phyloP scores from a whole-genome alignment of 2,888 invertebrate genomes.

The Alloplasta piceator region DNA sequence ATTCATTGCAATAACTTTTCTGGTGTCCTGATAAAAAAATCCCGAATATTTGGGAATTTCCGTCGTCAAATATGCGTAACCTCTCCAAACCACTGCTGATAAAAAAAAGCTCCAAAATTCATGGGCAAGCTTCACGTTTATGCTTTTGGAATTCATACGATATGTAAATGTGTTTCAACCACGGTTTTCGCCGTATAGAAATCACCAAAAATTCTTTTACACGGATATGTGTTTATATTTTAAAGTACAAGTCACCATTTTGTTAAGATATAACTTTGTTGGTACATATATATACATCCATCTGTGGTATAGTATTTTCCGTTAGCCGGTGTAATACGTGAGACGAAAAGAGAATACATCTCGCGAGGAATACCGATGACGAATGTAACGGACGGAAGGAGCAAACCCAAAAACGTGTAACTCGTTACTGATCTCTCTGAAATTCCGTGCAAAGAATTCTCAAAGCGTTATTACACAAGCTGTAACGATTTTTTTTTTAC shows the following conservation, averaged over 20 bases:
- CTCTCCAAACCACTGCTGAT: too few species aligned
- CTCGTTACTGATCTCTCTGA: background rate
- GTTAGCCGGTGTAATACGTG: slow-evolving; percentile 49
- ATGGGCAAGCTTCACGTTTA: background rate
- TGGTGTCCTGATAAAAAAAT: too few species aligned
- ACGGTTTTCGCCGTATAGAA: slow-evolving; percentile 1
- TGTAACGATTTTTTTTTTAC: too few species aligned
- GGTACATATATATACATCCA: background rate
- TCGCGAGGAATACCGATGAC: slow-evolving; percentile 25
- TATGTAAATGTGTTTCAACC: slow-evolving; percentile 11
- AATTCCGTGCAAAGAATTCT: background rate
- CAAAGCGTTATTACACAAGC: too few species aligned
- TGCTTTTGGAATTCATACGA: slow-evolving; percentile 4
- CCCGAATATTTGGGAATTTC: too few species aligned
- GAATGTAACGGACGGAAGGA: slow-evolving; percentile 22
- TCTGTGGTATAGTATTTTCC: slow-evolving; percentile 16
- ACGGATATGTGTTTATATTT: background rate
- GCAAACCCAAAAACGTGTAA: slow-evolving; percentile 11
- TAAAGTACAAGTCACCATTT: slow-evolving; percentile 9
- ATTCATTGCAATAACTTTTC: too few species aligned
- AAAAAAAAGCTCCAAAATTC: too few species aligned
- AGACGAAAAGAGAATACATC: slow-evolving; percentile 36
- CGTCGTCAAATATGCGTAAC: too few species aligned
- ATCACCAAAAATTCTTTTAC: slow-evolving; percentile 24
- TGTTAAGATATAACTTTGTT: too few species aligned